Evolutionary conservation across 2,888 invertebrate genomes (phyloP).

Genomic region (Pristionchus entomophagus): DNA sequence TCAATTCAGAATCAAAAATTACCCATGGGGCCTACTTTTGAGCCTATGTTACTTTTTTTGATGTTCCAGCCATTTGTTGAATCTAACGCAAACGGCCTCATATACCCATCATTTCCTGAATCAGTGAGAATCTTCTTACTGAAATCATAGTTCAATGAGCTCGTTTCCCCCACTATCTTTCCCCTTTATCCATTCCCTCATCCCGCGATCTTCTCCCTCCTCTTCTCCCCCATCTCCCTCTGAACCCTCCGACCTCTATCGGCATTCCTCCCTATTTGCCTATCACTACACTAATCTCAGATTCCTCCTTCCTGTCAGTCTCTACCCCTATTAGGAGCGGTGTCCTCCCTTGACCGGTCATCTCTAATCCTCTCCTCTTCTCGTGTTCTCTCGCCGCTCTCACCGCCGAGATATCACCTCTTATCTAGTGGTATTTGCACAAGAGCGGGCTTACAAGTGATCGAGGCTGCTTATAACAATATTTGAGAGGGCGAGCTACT

Average conservation of each 20-base stretch:
- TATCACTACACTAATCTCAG: conserved; percentile 42
- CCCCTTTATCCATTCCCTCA: too few species aligned
- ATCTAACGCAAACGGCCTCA: too few species aligned
- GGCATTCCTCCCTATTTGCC: background rate
- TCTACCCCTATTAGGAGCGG: conserved; percentile 28
- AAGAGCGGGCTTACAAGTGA: conserved; percentile 25
- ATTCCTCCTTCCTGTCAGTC: conserved; percentile 1
- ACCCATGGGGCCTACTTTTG: too few species aligned
- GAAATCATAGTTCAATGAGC: too few species aligned
- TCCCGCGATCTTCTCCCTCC: background rate
- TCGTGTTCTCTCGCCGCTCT: background rate
- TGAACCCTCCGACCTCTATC: background rate
- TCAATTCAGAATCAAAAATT: too few species aligned
- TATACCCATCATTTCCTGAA: too few species aligned
- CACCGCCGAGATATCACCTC: background rate
- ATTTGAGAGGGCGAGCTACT: conserved; percentile 18
- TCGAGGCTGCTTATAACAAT: conserved; percentile 32
- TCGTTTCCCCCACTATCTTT: too few species aligned
- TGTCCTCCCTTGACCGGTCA: background rate
- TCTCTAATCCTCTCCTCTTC: background rate
- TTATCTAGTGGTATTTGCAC: background rate
- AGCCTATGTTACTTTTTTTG: too few species aligned
- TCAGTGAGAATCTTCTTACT: too few species aligned
- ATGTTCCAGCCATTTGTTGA: too few species aligned
- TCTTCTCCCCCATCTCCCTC: background rate